A percentile compares a stretch with the other conserved stretches of the same genome.
These are phyloP conservation scores for Protula sp. DNA, from an alignment of 2,888 invertebrate genomes.

Conservation along the genomic window DNA sequence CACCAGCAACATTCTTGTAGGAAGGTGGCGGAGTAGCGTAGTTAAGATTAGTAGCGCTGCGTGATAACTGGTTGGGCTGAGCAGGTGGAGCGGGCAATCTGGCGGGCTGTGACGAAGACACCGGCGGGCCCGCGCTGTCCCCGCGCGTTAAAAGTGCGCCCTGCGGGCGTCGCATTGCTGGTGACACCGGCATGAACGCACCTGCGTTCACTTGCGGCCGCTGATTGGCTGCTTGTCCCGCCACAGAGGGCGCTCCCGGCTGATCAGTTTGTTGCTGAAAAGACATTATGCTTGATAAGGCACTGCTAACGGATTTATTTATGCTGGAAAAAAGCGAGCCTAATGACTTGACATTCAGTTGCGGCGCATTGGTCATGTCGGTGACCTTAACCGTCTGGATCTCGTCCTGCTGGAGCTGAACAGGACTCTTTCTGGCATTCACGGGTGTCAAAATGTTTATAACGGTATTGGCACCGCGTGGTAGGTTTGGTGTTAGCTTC, in stretches of 20 bases:
- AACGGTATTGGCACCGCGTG: background rate
- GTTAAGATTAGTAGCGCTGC: no score
- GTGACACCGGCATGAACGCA: background rate
- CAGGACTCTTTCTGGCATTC: background rate
- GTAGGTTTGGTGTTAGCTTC: background rate
- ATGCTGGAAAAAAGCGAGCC: conserved; percentile 23
- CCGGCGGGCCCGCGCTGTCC: background rate
- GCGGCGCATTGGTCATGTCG: conserved; percentile 18
- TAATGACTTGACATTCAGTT: conserved; percentile 18
- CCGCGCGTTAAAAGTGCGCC: no score
- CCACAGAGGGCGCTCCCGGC: background rate
- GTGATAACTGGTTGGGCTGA: no score
- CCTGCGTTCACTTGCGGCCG: background rate
- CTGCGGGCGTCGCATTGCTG: background rate
- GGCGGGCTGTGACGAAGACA: background rate
- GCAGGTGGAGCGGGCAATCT: no score
- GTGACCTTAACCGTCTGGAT: conserved; percentile 21
- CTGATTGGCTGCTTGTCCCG: no score
- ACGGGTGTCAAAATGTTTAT: background rate
- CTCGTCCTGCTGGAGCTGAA: conserved; percentile 1
- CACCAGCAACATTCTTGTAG: background rate
- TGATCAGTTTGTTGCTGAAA: conserved; percentile 7
- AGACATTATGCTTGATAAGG: conserved; percentile 24
- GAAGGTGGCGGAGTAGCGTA: background rate
- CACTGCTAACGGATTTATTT: conserved; percentile 26